Conservation (phyloP, 2,113 vertebrate species). For the Melanotaenia duboulayi region DNA sequence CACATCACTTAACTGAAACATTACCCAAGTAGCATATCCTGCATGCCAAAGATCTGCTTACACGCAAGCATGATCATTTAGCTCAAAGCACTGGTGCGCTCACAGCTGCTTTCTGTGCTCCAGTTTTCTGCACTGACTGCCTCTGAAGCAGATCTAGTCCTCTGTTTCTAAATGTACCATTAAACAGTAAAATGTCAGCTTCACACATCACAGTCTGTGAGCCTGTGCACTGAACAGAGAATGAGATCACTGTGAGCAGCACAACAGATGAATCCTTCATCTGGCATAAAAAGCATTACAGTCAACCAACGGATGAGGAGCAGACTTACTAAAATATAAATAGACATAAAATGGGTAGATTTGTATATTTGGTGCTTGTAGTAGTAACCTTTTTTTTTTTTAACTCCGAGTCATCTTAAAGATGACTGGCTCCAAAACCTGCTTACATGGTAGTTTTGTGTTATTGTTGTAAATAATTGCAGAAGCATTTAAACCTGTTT, state of each 20-base stretch:
- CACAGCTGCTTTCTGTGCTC: background rate
- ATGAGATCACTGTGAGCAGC: slow-evolving; percentile 28
- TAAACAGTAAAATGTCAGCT: slow-evolving; percentile 22
- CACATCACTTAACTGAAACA: too few species aligned
- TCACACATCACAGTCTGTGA: slow-evolving; percentile 13
- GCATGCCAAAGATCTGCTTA: background rate
- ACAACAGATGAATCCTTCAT: slow-evolving; percentile 11
- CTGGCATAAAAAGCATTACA: slow-evolving; percentile 28
- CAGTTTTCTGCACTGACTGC: background rate
- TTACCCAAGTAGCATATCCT: too few species aligned
- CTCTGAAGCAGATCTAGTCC: slow-evolving; percentile 7
- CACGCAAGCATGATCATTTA: background rate
- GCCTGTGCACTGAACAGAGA: slow-evolving; percentile 20
- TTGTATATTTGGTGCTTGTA: too few species aligned
- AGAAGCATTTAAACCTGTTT: slow-evolving; percentile 41
- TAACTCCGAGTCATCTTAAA: too few species aligned
- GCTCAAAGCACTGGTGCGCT: rapidly evolving
- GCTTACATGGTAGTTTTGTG: slow-evolving; percentile 9
- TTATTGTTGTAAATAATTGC: slow-evolving; percentile 7
- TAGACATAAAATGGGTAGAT: background rate
- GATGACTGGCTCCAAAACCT: too few species aligned
- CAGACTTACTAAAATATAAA: slow-evolving; percentile 27
- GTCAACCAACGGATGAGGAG: slow-evolving; percentile 28
- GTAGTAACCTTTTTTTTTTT: background rate
- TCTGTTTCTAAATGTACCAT: slow-evolving; percentile 16